phyloP scores from a whole-genome alignment of 2,888 invertebrate genomes.

The Lepetodrilus schrolli region DNA sequence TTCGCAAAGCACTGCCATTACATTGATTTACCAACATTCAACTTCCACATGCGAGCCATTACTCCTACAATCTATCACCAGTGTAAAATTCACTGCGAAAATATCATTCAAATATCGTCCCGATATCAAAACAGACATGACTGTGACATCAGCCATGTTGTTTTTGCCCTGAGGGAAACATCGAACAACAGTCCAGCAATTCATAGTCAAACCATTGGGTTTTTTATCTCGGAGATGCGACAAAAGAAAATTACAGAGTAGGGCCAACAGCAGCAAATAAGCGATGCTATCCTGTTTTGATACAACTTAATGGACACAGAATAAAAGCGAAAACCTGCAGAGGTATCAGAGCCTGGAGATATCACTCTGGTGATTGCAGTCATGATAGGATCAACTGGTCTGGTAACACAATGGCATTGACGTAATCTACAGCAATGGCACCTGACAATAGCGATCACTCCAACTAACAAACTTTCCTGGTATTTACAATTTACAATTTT shows the following conservation, averaged over 20 bases:
- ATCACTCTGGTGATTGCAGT: neutral
- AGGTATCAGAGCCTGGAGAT: neutral
- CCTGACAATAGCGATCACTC: no score
- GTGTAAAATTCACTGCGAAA: conserved; percentile 10
- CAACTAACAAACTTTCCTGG: no score
- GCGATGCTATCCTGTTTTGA: neutral
- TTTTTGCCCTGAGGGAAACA: neutral
- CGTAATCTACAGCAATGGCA: neutral
- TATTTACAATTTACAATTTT: no score
- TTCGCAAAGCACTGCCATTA: no score
- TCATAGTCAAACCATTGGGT: neutral
- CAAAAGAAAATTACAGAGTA: neutral
- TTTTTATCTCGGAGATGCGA: neutral
- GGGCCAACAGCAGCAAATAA: neutral
- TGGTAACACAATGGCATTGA: neutral
- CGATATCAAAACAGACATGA: neutral
- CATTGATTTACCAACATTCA: no score
- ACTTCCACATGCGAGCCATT: no score
- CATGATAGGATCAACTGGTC: conserved; percentile 5
- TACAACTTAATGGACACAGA: neutral
- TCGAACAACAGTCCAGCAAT: no score
- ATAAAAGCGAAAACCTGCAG: conserved; percentile 4
- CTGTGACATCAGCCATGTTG: neutral
- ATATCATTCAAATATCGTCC: neutral
- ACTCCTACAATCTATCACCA: conserved; percentile 7